Evolutionary conservation across 2,113 vertebrate species (phyloP).

Genomic region (Ageneiosus marmoratus): DNA sequence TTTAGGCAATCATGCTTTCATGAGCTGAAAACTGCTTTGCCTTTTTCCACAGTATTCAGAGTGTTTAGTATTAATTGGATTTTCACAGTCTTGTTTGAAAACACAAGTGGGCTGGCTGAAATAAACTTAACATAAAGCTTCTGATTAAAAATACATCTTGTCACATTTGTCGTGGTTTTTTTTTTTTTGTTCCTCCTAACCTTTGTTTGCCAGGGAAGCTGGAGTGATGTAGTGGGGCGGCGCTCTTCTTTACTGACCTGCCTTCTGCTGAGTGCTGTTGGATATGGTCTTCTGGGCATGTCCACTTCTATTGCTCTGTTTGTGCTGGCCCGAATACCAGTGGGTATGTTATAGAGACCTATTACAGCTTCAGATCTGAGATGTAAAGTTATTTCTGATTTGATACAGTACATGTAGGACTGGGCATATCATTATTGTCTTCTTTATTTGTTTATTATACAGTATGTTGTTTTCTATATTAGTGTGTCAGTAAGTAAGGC

Average conservation of each 20-base stretch:
- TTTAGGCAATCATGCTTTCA: background rate
- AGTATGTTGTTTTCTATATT: background rate
- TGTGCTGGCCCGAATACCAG: constrained; percentile 85
- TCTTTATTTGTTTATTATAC: background rate
- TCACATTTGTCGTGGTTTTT: too few relatives aligned
- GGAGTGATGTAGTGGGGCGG: constrained; percentile 93
- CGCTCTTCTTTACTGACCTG: constrained; percentile 83
- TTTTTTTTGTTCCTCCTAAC: background rate
- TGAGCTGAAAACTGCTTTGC: background rate
- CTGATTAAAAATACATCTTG: too few relatives aligned
- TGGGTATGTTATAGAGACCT: constrained; percentile 76
- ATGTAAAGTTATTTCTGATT: background rate
- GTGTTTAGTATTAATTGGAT: background rate
- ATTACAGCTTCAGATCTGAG: background rate
- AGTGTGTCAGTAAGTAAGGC: background rate
- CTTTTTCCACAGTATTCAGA: background rate
- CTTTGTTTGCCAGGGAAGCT: constrained; percentile 82
- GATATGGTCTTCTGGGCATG: constrained; percentile 85
- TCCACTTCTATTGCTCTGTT: constrained; percentile 84
- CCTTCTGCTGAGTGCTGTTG: constrained; percentile 84
- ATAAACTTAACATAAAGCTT: background rate
- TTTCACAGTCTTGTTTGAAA: background rate
- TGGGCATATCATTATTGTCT: background rate
- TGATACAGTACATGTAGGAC: background rate
- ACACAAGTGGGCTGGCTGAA: background rate